Evolutionary conservation across 2,888 invertebrate genomes (phyloP).

Genomic region (Luperina nickerlii): DNA sequence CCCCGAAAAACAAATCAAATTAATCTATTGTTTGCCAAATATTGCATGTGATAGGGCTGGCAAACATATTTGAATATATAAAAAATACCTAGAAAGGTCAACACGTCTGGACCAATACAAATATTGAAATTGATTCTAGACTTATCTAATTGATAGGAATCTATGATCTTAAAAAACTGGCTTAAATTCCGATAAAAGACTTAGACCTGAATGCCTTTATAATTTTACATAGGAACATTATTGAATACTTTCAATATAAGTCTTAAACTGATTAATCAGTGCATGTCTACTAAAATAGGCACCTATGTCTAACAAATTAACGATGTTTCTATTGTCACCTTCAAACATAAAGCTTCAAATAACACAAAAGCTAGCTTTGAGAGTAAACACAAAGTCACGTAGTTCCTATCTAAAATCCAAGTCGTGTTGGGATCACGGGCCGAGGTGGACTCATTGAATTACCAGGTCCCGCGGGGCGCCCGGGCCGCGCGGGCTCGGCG

Average conservation of each 20-base stretch:
- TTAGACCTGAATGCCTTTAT: neutral
- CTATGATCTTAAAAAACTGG: neutral
- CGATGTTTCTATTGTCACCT: neutral
- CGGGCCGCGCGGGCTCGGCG: slow-evolving; percentile 2
- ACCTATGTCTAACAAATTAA: neutral
- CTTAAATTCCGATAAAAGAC: neutral
- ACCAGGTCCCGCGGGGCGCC: slow-evolving; percentile 40
- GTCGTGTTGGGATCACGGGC: slow-evolving; percentile 58
- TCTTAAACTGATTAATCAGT: neutral
- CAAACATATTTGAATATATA: neutral
- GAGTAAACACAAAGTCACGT: slow-evolving; percentile 30
- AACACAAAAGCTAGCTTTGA: slow-evolving; percentile 20
- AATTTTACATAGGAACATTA: neutral
- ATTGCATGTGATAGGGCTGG: neutral
- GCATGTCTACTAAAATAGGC: neutral
- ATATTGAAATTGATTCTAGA: neutral
- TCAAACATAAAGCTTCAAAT: slow-evolving; percentile 13
- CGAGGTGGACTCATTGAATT: slow-evolving; percentile 66
- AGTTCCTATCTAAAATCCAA: slow-evolving; percentile 56
- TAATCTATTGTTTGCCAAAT: slow-evolving; percentile 9
- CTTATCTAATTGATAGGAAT: neutral
- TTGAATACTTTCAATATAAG: neutral
- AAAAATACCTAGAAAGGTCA: neutral
- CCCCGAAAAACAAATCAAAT: slow-evolving; percentile 2
- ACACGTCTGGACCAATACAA: neutral